These are phyloP conservation scores for Dolichomitus sp. DNA, from an alignment of 2,888 invertebrate genomes.

Conservation along the genomic window DNA sequence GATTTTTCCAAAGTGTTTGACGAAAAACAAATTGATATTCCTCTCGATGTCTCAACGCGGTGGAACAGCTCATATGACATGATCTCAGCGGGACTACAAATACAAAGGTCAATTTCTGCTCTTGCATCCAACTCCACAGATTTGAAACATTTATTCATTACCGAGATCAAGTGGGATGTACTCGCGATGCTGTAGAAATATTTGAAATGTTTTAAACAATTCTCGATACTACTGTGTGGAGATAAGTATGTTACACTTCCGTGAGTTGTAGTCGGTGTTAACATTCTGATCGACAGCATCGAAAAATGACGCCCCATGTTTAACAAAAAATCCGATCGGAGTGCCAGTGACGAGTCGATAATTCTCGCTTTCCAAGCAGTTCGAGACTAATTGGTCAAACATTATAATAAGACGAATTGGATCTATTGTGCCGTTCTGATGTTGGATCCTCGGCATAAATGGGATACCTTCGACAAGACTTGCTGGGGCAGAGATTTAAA, in stretches of 20 bases:
- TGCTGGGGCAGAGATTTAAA: conserved; percentile 49
- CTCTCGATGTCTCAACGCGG: conserved; percentile 32
- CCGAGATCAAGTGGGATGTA: conserved; percentile 34
- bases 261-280: conserved; percentile 29
- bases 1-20: conserved; percentile 27
- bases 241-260: conserved; percentile 46
- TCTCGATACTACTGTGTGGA: conserved; percentile 28
- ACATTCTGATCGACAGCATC: conserved; percentile 51
- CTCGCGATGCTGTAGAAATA: conserved; percentile 21
- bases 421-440: conserved; percentile 51
- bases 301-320: conserved; percentile 41
- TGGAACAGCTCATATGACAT: conserved; percentile 38
- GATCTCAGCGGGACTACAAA: conserved; percentile 27
- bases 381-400: conserved; percentile 51
- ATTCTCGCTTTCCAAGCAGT: conserved; percentile 41
- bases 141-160: conserved; percentile 22
- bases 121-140: conserved; percentile 31
- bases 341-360: conserved; percentile 37
- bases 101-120: conserved; percentile 24
- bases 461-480: conserved; percentile 46
- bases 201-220: conserved; percentile 29
- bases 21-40: conserved; percentile 26
- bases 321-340: conserved; percentile 47
- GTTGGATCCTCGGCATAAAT: conserved; percentile 51
- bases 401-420: conserved; percentile 52